These are phyloP conservation scores for Escarpia spicata DNA, from an alignment of 2,888 invertebrate species.

Conservation along the genomic window DNA sequence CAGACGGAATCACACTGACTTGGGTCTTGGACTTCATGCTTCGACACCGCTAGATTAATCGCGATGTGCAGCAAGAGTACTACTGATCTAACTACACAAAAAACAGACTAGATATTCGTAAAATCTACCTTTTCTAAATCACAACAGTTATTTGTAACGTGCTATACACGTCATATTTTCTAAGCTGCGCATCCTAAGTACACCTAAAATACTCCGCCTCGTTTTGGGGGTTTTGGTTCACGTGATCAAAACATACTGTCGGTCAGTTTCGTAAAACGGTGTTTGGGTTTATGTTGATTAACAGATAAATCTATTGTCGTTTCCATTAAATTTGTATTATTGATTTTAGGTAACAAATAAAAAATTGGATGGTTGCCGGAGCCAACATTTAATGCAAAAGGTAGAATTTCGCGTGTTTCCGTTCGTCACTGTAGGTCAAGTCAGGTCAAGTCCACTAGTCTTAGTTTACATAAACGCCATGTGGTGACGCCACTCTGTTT, in stretches of 20 bases:
- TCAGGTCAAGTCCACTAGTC: not conserved
- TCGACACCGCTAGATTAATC: not conserved
- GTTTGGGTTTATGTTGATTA: not conserved
- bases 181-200: slow-evolving; percentile 8
- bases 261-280: not conserved
- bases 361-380: not conserved
- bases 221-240: not conserved
- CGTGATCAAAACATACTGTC: slow-evolving; percentile 10
- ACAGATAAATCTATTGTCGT: not conserved
- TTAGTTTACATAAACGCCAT: not conserved
- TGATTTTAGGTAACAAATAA: not conserved
- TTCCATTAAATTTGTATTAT: not conserved
- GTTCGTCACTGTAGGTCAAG: not conserved
- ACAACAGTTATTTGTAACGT: slow-evolving; percentile 16
- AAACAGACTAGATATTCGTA: not conserved
- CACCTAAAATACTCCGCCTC: slow-evolving; percentile 13
- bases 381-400: not conserved
- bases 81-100: not conserved
- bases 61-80: not conserved
- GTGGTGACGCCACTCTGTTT: not conserved
- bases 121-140: slow-evolving; percentile 3
- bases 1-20: not conserved
- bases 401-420: not conserved
- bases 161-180: slow-evolving; percentile 16
- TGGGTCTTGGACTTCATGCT: slow-evolving; percentile 3